Base-by-base conservation (phyloP, 2,113 vertebrate genomes). In the Blennius ocellaris region DNA sequence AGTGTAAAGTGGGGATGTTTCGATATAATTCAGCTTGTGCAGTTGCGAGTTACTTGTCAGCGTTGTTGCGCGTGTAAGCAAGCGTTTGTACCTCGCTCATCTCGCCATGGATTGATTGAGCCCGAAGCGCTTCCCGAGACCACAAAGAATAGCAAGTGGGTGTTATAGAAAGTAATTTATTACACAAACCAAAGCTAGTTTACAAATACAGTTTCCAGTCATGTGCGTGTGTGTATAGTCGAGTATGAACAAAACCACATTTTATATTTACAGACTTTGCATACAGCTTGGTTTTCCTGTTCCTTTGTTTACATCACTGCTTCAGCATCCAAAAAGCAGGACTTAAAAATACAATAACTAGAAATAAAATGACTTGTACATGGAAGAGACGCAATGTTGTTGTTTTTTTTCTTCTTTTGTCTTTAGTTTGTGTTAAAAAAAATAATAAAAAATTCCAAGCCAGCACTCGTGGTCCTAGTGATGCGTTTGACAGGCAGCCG, bases 161-260 rank as follows among this genome's bases (percentile, higher is more conserved):
- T 81, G 84, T 92, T 90, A 91, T 91, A 94, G 87, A 93, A 94
- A 92, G 92, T 93, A 77, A 92, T 94, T 94, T 93, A 94, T 94
- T 94, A 92, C 91, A 94, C 91, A 94, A 94, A 93, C 92, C 90
- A 94, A 92, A 92, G 91, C 91, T 92, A 92, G 90, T 93, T 94
- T 93, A 94, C 92, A 93, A 93, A 93, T 92, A 90, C 86, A 90
- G 80, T 88, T 93, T 93, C 93, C 92, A 93, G 93, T 93, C 90
- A 81, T 92, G 91, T 92, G 89, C 54, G 65, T 89, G 90, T 93
- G 90, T 93, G 90, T 88, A 81, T 84, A 61, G 80, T 85, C 78
- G 68, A 89, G 80, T 88, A 86, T 89, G 81, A 89, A 87, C 84
- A 93, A 90, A 92, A 88, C 89, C 87, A 75, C 78, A 77, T 73